Conservation (phyloP, 2,888 invertebrate genomes). For the Melieria picta region DNA sequence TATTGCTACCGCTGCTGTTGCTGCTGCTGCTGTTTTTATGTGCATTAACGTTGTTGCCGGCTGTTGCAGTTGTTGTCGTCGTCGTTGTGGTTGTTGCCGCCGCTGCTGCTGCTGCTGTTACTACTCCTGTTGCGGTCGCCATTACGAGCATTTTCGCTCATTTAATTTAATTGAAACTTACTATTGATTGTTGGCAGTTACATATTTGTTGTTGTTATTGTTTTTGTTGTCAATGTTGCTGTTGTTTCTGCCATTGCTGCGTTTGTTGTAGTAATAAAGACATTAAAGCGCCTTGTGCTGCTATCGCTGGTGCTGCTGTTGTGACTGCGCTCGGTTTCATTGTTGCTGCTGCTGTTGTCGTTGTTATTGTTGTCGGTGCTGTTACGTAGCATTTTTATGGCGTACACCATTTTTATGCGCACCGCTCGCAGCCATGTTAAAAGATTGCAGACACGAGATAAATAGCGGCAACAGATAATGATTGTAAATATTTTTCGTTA, state of each 20-base stretch:
- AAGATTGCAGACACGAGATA: too few relatives aligned
- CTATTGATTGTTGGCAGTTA: constrained; percentile 26
- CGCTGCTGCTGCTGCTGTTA: background rate
- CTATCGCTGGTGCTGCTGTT: background rate
- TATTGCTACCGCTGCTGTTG: constrained; percentile 20
- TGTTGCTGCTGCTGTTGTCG: constrained; percentile 34
- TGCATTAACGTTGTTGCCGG: constrained; percentile 19
- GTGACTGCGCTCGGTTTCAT: background rate
- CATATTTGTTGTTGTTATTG: constrained; percentile 25
- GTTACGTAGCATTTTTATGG: constrained; percentile 31
- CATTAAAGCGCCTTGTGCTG: constrained; percentile 15
- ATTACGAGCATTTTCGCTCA: constrained; percentile 25
- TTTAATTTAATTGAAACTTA: constrained; percentile 29
- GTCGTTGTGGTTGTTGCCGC: constrained; percentile 31
- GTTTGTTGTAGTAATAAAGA: constrained; percentile 16
- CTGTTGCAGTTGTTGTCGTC: constrained; percentile 36
- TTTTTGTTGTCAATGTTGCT: too few relatives aligned
- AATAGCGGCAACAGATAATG: too few relatives aligned
- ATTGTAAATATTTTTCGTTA: too few relatives aligned
- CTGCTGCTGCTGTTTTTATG: constrained; percentile 6
- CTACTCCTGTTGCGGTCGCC: constrained; percentile 9
- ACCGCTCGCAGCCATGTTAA: constrained; percentile 23
- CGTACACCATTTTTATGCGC: constrained; percentile 32
- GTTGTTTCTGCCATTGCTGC: too few relatives aligned
- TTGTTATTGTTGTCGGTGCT: constrained; percentile 19